phyloP scores from a whole-genome alignment of 2,113 vertebrate genomes.

The Pristiophorus japonicus region DNA sequence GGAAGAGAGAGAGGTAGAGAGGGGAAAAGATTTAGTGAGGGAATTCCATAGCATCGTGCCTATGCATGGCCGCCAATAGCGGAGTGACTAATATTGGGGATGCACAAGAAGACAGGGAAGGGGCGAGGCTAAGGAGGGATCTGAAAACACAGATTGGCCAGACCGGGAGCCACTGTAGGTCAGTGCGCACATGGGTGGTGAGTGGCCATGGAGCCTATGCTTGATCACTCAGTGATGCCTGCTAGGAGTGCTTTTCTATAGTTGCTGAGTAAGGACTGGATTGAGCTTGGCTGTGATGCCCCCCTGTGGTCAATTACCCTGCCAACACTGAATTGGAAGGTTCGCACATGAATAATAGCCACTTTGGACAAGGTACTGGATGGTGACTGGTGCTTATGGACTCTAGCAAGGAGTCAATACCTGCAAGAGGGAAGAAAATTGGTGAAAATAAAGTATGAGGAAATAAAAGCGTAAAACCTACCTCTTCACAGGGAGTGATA shows the following conservation, averaged over 20 bases:
- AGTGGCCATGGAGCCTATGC: not conserved
- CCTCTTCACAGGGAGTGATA: not conserved
- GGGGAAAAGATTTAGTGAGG: no score
- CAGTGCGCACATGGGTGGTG: no score
- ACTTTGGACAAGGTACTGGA: no score
- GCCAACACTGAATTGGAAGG: not conserved
- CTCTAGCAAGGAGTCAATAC: not conserved
- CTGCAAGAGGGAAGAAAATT: not conserved
- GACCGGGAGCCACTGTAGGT: no score
- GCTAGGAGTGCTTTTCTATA: not conserved
- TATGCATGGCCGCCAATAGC: not conserved
- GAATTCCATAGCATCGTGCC: not conserved
- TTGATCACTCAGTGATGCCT: not conserved
- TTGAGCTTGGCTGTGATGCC: not conserved
- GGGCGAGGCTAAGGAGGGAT: no score
- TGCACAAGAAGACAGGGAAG: no score
- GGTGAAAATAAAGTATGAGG: not conserved
- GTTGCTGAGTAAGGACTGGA: not conserved
- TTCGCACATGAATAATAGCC: not conserved
- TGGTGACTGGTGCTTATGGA: not conserved
- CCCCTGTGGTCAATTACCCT: not conserved
- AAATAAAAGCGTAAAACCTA: not conserved
- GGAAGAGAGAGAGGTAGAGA: not conserved
- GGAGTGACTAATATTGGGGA: not conserved
- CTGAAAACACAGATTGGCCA: no score